Evolutionary conservation across 2,888 invertebrate genomes (phyloP).

Genomic region (Leptogaster cylindrica): DNA sequence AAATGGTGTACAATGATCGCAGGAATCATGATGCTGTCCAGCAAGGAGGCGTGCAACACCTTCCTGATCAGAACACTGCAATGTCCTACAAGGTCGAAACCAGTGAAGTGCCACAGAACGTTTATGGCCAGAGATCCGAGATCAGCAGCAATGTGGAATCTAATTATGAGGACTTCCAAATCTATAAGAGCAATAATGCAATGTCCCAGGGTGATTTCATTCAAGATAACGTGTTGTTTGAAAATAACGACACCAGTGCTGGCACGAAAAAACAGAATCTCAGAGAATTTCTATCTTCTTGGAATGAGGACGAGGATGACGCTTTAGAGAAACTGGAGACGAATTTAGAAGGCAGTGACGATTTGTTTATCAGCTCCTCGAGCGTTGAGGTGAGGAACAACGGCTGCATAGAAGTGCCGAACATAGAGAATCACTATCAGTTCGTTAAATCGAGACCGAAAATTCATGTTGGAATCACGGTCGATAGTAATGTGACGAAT

Average conservation of each 20-base stretch:
- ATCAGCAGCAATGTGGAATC: not conserved
- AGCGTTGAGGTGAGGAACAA: slow-evolving; percentile 2
- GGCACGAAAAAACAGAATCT: slow-evolving; percentile 55
- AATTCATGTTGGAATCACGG: slow-evolving; percentile 52
- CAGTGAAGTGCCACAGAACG: slow-evolving; percentile 8
- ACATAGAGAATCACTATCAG: slow-evolving; percentile 49
- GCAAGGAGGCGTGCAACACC: not conserved
- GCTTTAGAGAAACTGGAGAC: slow-evolving; percentile 35
- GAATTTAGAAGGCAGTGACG: not conserved
- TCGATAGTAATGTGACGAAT: slow-evolving; percentile 52
- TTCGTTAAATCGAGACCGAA: slow-evolving; percentile 49
- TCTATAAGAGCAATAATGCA: not conserved
- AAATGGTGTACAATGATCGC: not conserved
- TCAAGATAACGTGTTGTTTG: not conserved
- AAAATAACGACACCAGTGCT: slow-evolving; percentile 30
- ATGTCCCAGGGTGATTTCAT: not conserved
- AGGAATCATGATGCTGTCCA: not conserved
- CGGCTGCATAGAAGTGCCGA: slow-evolving; percentile 46
- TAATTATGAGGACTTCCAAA: not conserved
- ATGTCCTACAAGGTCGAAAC: not conserved
- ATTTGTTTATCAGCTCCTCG: not conserved
- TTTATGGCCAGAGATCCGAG: not conserved
- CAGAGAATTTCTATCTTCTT: slow-evolving; percentile 59
- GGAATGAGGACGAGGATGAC: slow-evolving; percentile 62
- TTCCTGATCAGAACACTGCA: not conserved